Conservation (phyloP, 2,888 invertebrate genomes). For the Cantharis nigra region DNA sequence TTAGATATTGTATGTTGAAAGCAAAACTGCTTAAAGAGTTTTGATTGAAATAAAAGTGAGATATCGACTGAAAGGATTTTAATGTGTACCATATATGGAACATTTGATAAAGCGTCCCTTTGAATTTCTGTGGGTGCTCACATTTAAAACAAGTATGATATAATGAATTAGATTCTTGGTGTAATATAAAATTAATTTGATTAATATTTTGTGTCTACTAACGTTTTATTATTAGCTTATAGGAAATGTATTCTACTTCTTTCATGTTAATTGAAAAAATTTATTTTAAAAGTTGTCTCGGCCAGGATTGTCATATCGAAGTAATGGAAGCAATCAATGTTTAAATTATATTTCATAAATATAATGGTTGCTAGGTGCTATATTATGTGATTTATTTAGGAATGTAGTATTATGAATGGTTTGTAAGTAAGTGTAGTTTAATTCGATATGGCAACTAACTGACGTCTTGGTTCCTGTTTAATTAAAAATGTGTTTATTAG, state of each 20-base stretch:
- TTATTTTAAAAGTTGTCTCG: not conserved
- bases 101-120: not conserved
- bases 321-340: conserved; percentile 18
- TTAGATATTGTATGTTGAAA: not conserved
- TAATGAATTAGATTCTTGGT: not conserved
- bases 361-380: conserved; percentile 29
- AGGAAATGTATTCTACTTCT: not conserved
- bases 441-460: conserved; percentile 28
- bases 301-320: conserved; percentile 24
- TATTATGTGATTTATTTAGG: conserved; percentile 25
- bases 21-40: not conserved
- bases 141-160: not conserved
- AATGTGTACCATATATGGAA: not conserved
- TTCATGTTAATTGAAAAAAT: not conserved
- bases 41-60: not conserved
- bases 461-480: conserved; percentile 11
- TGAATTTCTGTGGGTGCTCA: not conserved
- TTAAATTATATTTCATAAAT: conserved; percentile 19
- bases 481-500: conserved; percentile 14
- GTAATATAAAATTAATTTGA: not conserved
- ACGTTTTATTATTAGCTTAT: not conserved
- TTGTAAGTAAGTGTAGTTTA: conserved; percentile 19
- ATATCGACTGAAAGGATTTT: not conserved
- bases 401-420: conserved; percentile 10
- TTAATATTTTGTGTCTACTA: not conserved